Evolutionary conservation across 2,797 vertebrate genomes (phyloP).

Genomic region (Oryzias sinensis): DNA sequence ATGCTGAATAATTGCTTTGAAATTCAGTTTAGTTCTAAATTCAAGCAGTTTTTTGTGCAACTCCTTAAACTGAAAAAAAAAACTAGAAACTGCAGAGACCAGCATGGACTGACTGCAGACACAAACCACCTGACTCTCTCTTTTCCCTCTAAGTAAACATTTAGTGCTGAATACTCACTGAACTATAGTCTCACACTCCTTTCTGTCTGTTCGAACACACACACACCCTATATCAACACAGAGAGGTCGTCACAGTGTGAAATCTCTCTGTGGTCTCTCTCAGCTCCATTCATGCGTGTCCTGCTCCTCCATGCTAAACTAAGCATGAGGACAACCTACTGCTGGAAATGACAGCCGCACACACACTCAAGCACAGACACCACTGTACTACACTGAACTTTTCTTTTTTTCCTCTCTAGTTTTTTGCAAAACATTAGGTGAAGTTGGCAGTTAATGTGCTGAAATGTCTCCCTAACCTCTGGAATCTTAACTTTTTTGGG

Average conservation of each 20-base stretch:
- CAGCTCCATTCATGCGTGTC: slow-evolving; percentile 54
- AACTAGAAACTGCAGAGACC: too few species aligned
- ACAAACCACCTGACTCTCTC: background rate
- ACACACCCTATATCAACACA: slow-evolving; percentile 25
- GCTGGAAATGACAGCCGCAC: slow-evolving; percentile 50
- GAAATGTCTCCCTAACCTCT: too few species aligned
- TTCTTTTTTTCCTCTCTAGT: too few species aligned
- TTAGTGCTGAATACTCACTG: slow-evolving; percentile 4
- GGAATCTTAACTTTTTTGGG: too few species aligned
- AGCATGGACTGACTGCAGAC: too few species aligned
- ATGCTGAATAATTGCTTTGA: too few species aligned
- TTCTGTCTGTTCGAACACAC: slow-evolving; percentile 4
- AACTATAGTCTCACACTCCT: slow-evolving; percentile 18
- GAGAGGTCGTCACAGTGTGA: slow-evolving; percentile 45
- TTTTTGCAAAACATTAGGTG: too few species aligned
- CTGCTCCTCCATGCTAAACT: slow-evolving; percentile 66
- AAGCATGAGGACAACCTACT: slow-evolving; percentile 60
- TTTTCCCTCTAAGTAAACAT: slow-evolving; percentile 12
- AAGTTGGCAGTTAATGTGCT: too few species aligned
- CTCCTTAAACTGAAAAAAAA: too few species aligned
- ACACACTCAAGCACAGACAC: slow-evolving; percentile 20
- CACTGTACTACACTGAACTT: too few species aligned
- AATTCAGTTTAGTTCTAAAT: too few species aligned
- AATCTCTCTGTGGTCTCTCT: slow-evolving; percentile 60
- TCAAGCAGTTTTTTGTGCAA: too few species aligned